Evolutionary conservation across 2,797 vertebrate genomes (phyloP).

Genomic region (Paramormyrops hopkinsi): DNA sequence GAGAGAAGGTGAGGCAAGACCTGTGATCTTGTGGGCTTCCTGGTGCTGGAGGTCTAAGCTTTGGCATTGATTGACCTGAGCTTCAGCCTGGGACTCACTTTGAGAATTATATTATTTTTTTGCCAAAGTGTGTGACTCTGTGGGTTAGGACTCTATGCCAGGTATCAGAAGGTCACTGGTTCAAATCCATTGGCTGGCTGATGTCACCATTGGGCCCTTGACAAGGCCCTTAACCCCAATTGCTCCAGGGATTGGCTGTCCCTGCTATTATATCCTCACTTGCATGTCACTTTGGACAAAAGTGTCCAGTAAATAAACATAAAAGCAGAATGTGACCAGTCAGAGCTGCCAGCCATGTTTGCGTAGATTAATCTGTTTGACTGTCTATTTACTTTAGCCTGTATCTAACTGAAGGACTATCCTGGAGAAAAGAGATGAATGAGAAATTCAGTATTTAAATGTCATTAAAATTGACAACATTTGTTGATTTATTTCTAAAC

Average conservation of each 20-base stretch:
- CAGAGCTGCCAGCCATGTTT: background rate
- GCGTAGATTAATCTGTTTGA: background rate
- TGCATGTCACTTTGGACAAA: background rate
- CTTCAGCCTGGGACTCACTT: background rate
- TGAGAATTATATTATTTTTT: background rate
- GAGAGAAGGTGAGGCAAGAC: slow-evolving; percentile 69
- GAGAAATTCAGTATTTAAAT: background rate
- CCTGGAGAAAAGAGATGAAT: background rate
- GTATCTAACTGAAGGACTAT: background rate
- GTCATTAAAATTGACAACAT: background rate
- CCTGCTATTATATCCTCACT: background rate
- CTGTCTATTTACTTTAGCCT: background rate
- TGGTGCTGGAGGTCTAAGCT: background rate
- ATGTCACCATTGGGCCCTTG: background rate
- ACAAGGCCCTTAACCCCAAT: background rate
- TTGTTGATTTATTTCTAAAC: background rate
- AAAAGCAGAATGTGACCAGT: background rate
- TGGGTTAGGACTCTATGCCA: background rate
- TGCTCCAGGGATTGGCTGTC: background rate
- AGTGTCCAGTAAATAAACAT: background rate
- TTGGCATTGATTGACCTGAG: background rate
- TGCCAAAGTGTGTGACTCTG: background rate
- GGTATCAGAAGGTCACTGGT: background rate
- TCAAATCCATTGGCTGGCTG: background rate
- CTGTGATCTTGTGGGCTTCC: background rate